These are phyloP conservation scores for Acanthurus lineatus DNA, from an alignment of 2,797 vertebrate species.

Conservation along the genomic window DNA sequence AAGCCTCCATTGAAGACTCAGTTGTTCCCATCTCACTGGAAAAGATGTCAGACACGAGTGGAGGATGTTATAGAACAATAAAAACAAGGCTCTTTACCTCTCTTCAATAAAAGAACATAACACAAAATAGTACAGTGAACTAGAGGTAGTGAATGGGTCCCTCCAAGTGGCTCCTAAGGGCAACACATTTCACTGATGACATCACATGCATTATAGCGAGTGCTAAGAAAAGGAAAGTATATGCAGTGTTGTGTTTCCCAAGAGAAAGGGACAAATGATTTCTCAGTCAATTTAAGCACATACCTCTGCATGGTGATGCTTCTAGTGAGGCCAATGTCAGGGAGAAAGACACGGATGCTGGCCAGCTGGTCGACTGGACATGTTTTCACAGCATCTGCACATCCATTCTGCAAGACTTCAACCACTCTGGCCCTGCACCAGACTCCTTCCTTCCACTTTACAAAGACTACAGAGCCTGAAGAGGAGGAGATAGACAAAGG, in stretches of 20 bases:
- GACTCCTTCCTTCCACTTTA: constrained; percentile 50
- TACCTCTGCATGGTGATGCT: constrained; percentile 69
- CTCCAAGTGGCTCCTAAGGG: too few relatives aligned
- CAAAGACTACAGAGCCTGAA: constrained; percentile 77
- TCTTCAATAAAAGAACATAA: too few relatives aligned
- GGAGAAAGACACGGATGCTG: constrained; percentile 68
- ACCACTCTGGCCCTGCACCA: constrained; percentile 77
- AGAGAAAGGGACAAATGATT: too few relatives aligned
- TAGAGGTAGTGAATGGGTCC: too few relatives aligned
- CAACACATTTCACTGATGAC: too few relatives aligned
- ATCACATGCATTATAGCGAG: too few relatives aligned
- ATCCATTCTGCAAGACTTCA: constrained; percentile 62
- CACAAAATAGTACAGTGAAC: too few relatives aligned
- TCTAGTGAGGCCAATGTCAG: constrained; percentile 75
- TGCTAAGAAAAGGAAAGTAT: too few relatives aligned
- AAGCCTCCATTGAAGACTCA: constrained; percentile 35
- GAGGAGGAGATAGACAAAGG: background rate
- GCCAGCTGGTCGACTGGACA: constrained; percentile 70
- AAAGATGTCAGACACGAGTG: background rate
- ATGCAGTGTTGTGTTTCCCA: too few relatives aligned
- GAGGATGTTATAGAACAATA: background rate
- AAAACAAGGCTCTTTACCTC: too few relatives aligned
- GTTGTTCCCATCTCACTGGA: constrained; percentile 40
- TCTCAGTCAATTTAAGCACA: background rate
- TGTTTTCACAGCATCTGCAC: constrained; percentile 48